A percentile compares a stretch with the other conserved stretches of the same genome.
Conservation (phyloP, 2,113 vertebrate species). For the Lagenorhynchus albirostris region DNA sequence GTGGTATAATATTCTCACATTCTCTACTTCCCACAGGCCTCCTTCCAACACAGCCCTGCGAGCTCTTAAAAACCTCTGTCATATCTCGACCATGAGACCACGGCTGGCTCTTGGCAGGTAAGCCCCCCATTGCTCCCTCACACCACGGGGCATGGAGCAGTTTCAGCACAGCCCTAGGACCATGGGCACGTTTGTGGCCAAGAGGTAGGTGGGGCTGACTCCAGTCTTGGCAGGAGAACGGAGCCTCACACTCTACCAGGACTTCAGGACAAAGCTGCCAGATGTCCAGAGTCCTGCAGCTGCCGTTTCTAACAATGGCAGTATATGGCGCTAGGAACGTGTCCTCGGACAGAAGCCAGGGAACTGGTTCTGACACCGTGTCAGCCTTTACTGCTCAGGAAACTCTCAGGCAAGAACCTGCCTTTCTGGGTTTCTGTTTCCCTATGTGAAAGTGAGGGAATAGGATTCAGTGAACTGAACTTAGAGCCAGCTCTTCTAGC, state of each 20-base stretch:
- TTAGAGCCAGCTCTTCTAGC: background rate
- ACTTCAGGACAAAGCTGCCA: background rate
- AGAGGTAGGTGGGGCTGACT: background rate
- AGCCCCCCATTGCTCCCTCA: background rate
- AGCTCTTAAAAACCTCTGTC: conserved; percentile 37
- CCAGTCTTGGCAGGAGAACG: background rate
- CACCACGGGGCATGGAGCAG: background rate
- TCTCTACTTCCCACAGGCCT: conserved; percentile 57
- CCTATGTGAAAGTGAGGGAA: background rate
- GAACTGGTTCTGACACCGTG: background rate
- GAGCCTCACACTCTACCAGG: background rate
- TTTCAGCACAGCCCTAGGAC: background rate
- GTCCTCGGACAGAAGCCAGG: background rate
- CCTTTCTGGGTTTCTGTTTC: conserved; percentile 9
- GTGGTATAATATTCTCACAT: conserved; percentile 44
- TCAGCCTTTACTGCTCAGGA: background rate
- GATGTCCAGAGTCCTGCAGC: background rate
- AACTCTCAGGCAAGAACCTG: background rate
- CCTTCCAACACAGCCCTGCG: conserved; percentile 44
- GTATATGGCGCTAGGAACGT: background rate
- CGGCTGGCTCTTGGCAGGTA: conserved; percentile 48
- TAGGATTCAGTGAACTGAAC: background rate
- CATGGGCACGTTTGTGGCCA: background rate
- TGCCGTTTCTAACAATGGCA: background rate
- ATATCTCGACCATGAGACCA: conserved; percentile 41